Conservation (phyloP, 1,140 invertebrate genomes). For the Brachionus plicatilis region DNA sequence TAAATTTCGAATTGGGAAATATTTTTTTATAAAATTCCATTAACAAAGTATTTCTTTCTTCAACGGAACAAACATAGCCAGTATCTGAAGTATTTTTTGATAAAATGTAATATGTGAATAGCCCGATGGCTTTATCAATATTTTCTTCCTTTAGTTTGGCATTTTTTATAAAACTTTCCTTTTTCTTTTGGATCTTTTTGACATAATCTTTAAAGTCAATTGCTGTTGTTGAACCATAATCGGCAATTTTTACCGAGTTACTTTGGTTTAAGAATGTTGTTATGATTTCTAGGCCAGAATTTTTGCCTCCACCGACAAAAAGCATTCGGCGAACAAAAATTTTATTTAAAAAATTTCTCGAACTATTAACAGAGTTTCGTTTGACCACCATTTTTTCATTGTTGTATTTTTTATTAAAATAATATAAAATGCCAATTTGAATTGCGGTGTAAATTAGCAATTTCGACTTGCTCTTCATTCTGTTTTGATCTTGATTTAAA, state of each 20-base stretch:
- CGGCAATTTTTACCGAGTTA: background rate
- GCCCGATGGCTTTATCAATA: conserved; percentile 5
- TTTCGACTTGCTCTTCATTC: background rate
- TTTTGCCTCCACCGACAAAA: background rate
- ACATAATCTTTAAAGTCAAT: background rate
- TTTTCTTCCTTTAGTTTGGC: background rate
- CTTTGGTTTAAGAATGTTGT: background rate
- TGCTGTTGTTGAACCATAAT: background rate
- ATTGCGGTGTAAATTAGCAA: background rate
- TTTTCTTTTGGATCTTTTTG: background rate
- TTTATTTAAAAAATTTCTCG: background rate
- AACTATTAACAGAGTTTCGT: background rate
- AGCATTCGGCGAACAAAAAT: background rate
- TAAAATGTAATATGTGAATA: conserved; percentile 5
- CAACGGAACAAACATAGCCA: background rate
- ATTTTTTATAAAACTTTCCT: background rate
- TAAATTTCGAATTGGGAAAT: conserved; percentile 18
- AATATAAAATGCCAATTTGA: background rate
- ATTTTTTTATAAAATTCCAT: background rate
- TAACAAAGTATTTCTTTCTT: background rate
- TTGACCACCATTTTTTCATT: background rate
- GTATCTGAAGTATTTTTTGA: background rate
- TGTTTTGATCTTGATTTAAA: no score
- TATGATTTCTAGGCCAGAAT: background rate
- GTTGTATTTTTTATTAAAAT: background rate